Conservation (phyloP, 2,113 vertebrate genomes). For the Chaetorhynchus papuensis region DNA sequence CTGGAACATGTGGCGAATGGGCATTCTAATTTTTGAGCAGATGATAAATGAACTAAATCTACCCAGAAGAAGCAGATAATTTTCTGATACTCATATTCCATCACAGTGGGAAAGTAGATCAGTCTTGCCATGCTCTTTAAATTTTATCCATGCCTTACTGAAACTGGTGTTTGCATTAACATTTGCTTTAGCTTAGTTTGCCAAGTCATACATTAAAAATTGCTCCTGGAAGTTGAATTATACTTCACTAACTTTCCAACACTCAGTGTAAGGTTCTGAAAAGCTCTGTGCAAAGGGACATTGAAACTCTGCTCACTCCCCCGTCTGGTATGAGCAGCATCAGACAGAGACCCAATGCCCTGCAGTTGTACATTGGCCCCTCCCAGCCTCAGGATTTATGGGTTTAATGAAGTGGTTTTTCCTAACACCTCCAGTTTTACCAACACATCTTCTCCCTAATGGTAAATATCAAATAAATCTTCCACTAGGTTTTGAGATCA, state of each 20-base stretch:
- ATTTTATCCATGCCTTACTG: background rate
- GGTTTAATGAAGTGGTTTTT: background rate
- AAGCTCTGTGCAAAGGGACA: background rate
- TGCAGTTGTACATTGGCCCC: background rate
- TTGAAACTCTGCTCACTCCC: background rate
- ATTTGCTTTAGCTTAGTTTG: background rate
- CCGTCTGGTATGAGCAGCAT: background rate
- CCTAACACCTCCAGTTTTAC: background rate
- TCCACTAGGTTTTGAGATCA: background rate
- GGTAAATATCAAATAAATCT: background rate
- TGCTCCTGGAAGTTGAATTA: background rate
- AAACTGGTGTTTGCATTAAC: background rate
- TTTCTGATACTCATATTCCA: background rate
- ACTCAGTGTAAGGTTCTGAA: background rate
- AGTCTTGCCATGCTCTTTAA: background rate
- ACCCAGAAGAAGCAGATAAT: background rate
- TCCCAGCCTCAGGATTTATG: background rate
- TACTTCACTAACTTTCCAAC: background rate
- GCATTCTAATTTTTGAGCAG: background rate
- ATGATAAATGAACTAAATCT: background rate
- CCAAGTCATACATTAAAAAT: background rate
- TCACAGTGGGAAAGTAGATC: background rate
- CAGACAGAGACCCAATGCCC: background rate
- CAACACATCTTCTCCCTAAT: background rate
- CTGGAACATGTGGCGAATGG: background rate